Conservation (phyloP, 2,113 vertebrate species). For the Stegostoma tigrinum region DNA sequence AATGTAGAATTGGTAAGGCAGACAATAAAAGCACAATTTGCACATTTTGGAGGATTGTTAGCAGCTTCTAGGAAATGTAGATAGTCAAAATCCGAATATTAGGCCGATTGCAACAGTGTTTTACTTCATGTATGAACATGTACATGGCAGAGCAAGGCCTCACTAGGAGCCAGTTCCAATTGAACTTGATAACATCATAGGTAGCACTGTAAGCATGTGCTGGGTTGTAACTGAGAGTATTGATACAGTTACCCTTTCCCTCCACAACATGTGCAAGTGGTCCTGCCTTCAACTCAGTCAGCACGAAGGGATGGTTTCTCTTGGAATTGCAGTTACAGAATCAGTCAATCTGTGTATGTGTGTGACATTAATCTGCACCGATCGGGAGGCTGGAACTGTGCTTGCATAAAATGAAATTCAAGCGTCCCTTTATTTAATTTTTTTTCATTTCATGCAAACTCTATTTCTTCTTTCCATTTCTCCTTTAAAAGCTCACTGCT, state of each 20-base stretch:
- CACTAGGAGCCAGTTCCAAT: no score
- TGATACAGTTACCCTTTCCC: no score
- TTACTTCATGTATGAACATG: no score
- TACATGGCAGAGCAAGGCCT: no score
- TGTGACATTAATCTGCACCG: neutral
- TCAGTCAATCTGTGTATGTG: neutral
- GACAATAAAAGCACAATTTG: neutral
- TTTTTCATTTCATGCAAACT: neutral
- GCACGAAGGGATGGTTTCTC: neutral
- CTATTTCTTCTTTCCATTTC: neutral
- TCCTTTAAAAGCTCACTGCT: neutral
- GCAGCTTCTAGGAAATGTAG: no score
- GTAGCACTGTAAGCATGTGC: no score
- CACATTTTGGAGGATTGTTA: no score
- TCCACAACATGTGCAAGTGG: neutral
- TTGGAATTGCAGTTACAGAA: neutral
- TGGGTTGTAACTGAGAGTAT: no score
- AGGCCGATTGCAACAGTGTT: no score
- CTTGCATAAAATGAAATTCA: constrained; percentile 1
- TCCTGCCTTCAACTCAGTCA: neutral
- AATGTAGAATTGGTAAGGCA: neutral
- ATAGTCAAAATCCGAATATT: no score
- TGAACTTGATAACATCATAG: no score
- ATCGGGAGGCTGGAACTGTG: constrained; percentile 23
- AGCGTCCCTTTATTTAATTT: neutral